These are phyloP conservation scores for Microcebus jonahi DNA, from an alignment of 2,113 vertebrate genomes.

Conservation along the genomic window DNA sequence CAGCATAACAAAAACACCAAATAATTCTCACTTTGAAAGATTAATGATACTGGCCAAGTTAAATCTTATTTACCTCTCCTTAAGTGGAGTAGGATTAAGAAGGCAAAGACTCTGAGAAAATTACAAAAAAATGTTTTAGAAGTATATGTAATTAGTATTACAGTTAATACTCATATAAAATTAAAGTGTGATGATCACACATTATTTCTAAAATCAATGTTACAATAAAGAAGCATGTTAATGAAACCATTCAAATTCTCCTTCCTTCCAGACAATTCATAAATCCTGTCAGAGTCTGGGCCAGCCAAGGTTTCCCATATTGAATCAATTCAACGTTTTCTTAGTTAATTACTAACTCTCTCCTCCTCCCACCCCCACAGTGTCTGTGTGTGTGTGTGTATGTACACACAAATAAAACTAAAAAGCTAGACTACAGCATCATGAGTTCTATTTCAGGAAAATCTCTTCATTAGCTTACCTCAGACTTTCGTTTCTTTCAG, in stretches of 20 bases:
- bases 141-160: not conserved
- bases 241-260: conserved; percentile 22
- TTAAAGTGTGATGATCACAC: conserved; percentile 16
- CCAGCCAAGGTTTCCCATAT: not conserved
- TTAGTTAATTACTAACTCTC: not conserved
- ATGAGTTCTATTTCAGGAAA: not conserved
- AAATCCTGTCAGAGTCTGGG: not conserved
- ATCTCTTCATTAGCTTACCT: conserved; percentile 85
- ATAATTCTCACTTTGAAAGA: conserved; percentile 36
- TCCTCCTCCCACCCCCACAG: rapidly evolving
- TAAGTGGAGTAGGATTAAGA: not conserved
- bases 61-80: conserved; percentile 14
- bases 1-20: not conserved
- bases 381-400: not conserved
- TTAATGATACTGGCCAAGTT: conserved; percentile 3
- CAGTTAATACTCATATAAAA: not conserved
- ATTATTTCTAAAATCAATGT: conserved; percentile 35
- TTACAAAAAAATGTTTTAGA: not conserved
- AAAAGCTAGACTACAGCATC: not conserved
- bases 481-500: conserved; percentile 87
- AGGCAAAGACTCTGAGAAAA: not conserved
- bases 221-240: not conserved
- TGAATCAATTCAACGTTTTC: conserved; percentile 25
- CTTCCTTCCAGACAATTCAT: not conserved
- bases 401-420: not conserved